phyloP scores from a whole-genome alignment of 2,113 vertebrate genomes.

The Heterotilapia buettikoferi region DNA sequence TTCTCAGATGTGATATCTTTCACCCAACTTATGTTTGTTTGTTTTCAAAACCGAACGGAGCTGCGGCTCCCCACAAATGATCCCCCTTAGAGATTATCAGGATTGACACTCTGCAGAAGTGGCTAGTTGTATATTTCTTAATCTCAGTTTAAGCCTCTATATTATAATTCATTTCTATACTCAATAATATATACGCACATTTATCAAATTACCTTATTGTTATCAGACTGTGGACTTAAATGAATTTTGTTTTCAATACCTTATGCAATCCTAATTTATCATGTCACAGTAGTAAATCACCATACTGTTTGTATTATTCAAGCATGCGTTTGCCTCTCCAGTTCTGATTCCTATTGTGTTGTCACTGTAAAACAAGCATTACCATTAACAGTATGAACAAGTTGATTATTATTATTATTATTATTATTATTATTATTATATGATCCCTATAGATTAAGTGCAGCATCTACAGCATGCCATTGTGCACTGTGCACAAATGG shows the following conservation, averaged over 20 bases:
- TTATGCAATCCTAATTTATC: neutral
- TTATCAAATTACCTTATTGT: slow-evolving; percentile 1
- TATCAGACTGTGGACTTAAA: neutral
- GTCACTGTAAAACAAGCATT: slow-evolving; percentile 45
- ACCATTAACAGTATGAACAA: slow-evolving; percentile 57
- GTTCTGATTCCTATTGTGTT: slow-evolving; percentile 33
- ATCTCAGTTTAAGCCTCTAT: neutral
- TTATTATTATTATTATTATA: neutral
- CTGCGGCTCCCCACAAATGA: neutral
- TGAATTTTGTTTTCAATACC: neutral
- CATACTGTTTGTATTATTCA: slow-evolving; percentile 20
- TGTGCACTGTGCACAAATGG: neutral
- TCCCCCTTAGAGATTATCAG: neutral
- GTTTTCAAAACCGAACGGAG: neutral
- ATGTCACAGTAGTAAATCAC: neutral
- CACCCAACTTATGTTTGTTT: slow-evolving; percentile 16
- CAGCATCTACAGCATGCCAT: neutral
- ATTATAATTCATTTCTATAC: neutral
- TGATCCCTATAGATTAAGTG: slow-evolving; percentile 11
- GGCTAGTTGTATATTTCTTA: neutral
- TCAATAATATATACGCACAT: neutral
- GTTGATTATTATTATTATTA: neutral
- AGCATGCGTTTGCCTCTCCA: slow-evolving; percentile 20
- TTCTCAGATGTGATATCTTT: slow-evolving; percentile 10
- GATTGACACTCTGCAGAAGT: neutral